phyloP scores from a whole-genome alignment of 2,113 vertebrate species.

The Leptobrachium leishanense region DNA sequence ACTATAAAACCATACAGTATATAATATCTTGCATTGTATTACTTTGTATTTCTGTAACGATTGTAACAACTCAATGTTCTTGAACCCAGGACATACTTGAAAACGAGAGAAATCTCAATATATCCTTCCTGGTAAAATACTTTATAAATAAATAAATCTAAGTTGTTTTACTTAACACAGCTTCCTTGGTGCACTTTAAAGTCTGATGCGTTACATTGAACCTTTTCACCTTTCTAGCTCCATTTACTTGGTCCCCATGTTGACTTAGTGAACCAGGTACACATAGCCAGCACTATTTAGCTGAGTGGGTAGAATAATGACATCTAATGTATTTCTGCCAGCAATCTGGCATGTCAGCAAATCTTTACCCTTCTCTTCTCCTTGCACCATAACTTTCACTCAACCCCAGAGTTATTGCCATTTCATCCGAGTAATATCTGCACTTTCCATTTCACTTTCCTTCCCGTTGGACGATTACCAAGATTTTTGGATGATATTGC shows the following conservation, averaged over 20 bases:
- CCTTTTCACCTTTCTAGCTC: background rate
- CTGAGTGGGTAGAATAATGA: conserved; percentile 26
- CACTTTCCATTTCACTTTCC: conserved; percentile 27
- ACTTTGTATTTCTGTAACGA: too few relatives aligned
- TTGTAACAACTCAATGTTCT: too few relatives aligned
- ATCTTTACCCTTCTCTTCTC: conserved; percentile 40
- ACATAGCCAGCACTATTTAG: background rate
- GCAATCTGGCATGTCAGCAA: conserved; percentile 20
- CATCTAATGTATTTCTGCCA: conserved; percentile 15
- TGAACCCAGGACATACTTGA: too few relatives aligned
- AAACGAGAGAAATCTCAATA: too few relatives aligned
- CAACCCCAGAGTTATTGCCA: conserved; percentile 34
- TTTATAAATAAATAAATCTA: too few relatives aligned
- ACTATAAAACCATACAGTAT: too few relatives aligned
- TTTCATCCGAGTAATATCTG: conserved; percentile 41
- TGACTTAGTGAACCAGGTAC: background rate
- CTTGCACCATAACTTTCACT: conserved; percentile 37
- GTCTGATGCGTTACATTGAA: background rate
- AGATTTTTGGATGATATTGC: conserved; percentile 14
- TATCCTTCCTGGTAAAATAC: too few relatives aligned
- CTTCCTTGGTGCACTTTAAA: background rate
- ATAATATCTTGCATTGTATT: too few relatives aligned
- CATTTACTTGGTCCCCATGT: background rate
- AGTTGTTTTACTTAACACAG: background rate
- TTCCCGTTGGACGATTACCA: conserved; percentile 22